These are phyloP conservation scores for Leptobrachium ailaonicum DNA, from an alignment of 2,113 vertebrate genomes.

Conservation along the genomic window DNA sequence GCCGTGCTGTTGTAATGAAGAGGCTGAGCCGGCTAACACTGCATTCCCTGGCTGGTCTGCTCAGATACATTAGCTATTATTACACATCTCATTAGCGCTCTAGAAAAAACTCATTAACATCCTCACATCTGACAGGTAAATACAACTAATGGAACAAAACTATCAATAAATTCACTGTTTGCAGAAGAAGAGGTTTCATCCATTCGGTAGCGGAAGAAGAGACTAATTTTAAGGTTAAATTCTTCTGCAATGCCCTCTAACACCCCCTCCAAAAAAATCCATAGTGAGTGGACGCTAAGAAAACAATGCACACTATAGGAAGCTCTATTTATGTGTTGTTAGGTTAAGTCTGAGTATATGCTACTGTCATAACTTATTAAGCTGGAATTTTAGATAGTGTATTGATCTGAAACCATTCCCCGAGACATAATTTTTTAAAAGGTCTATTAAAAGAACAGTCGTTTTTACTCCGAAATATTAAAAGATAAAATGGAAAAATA, in stretches of 20 bases:
- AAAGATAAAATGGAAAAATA: constrained; percentile 15
- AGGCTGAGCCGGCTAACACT: constrained; percentile 61
- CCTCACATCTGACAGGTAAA: constrained; percentile 86
- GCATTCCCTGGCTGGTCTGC: constrained; percentile 64
- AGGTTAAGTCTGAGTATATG: constrained; percentile 80
- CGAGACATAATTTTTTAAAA: constrained; percentile 40
- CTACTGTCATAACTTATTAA: constrained; percentile 68
- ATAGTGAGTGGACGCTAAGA: not conserved
- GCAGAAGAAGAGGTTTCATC: constrained; percentile 73
- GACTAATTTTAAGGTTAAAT: constrained; percentile 64
- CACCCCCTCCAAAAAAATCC: constrained; percentile 34
- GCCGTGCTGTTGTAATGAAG: not conserved
- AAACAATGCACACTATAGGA: constrained; percentile 15
- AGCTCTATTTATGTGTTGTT: constrained; percentile 72
- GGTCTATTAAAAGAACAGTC: constrained; percentile 39
- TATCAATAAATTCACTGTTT: constrained; percentile 84
- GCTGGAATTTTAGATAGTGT: constrained; percentile 59
- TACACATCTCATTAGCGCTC: constrained; percentile 88
- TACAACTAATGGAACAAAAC: constrained; percentile 87
- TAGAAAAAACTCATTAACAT: constrained; percentile 91
- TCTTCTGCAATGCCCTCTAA: constrained; percentile 41
- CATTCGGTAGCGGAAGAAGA: constrained; percentile 52
- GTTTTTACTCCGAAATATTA: constrained; percentile 17
- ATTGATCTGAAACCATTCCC: constrained; percentile 53
- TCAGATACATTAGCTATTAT: constrained; percentile 89